Conservation (phyloP, 2,888 invertebrate genomes). For the Habrosyne pyritoides region DNA sequence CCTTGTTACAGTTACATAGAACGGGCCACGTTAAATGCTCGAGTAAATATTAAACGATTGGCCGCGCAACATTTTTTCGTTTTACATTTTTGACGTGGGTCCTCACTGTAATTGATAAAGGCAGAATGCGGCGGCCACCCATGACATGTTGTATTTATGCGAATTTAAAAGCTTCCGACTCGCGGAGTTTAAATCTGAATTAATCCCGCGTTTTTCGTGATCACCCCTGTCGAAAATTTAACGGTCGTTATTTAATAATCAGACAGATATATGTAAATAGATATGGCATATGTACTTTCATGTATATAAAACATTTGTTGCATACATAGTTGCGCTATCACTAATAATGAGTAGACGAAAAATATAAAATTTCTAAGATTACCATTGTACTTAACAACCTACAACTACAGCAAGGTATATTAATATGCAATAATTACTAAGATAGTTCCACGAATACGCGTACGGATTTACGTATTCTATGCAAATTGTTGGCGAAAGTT, state of each 20-base stretch:
- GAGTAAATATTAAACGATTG: conserved; percentile 64
- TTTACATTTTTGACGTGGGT: conserved; percentile 61
- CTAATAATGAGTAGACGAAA: no score
- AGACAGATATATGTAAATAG: conserved; percentile 16
- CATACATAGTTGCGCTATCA: no score
- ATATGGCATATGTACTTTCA: neutral
- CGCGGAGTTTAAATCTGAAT: conserved; percentile 71
- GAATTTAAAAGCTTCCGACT: conserved; percentile 77
- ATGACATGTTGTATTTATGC: conserved; percentile 79
- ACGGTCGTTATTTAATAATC: conserved; percentile 61
- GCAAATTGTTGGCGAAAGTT: conserved; percentile 50
- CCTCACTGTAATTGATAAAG: conserved; percentile 77
- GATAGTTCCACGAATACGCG: conserved; percentile 9
- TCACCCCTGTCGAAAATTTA: conserved; percentile 57
- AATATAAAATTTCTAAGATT: no score
- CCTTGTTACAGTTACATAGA: neutral
- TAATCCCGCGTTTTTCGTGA: conserved; percentile 65
- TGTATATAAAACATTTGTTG: neutral
- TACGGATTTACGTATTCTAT: conserved; percentile 52
- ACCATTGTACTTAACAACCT: neutral
- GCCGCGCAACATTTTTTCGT: conserved; percentile 49
- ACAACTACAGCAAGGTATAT: neutral
- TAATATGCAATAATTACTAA: neutral
- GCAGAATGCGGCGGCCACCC: conserved; percentile 58
- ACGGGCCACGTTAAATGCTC: conserved; percentile 26